A percentile compares a stretch with the other conserved stretches of the same genome.
These are phyloP conservation scores for Lycodopsis pacificus DNA, from an alignment of 2,797 vertebrate genomes.

Conservation along the genomic window DNA sequence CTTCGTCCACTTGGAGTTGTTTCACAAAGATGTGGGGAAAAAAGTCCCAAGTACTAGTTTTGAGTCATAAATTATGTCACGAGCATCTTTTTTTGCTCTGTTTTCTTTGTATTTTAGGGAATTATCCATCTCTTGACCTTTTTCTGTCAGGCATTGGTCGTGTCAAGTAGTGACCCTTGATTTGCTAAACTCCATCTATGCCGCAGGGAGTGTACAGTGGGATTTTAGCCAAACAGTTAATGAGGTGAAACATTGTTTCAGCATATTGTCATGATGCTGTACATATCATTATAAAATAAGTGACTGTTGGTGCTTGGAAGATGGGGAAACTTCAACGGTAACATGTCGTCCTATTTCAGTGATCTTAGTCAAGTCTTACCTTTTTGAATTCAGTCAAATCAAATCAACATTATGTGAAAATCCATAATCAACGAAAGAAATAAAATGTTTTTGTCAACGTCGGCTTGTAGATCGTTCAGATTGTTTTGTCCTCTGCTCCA, in stretches of 20 bases:
- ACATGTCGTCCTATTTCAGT: neutral
- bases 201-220: neutral
- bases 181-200: no score
- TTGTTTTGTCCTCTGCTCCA: constrained; percentile 50
- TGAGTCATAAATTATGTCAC: neutral
- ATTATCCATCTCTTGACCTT: neutral
- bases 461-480: constrained; percentile 34
- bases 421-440: constrained; percentile 19
- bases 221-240: neutral
- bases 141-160: neutral
- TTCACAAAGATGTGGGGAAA: neutral
- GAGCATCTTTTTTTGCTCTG: neutral
- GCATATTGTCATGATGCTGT: neutral
- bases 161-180: no score
- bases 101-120: neutral
- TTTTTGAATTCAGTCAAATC: neutral
- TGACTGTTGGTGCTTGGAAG: neutral
- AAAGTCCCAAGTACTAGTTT: neutral
- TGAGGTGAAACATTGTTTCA: neutral
- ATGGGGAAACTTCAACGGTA: no score
- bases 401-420: neutral
- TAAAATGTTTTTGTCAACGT: constrained; percentile 16
- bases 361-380: neutral
- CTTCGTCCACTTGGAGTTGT: neutral
- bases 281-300: neutral